A percentile compares a stretch with the other conserved stretches of the same genome.
Conservation (phyloP, 2,888 invertebrate genomes). For the Aelia acuminata region DNA sequence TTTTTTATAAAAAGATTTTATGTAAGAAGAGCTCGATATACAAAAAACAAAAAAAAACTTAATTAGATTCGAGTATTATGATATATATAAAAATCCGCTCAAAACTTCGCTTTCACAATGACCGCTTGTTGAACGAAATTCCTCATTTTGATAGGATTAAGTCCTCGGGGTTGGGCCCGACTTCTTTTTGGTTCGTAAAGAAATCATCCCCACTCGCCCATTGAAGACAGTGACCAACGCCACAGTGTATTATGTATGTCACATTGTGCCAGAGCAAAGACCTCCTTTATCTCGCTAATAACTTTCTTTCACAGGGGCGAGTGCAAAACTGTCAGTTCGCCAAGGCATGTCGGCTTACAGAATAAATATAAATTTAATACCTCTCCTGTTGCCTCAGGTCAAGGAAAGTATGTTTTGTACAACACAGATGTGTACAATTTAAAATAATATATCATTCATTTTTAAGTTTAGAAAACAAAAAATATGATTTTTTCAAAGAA, state of each 20-base stretch:
- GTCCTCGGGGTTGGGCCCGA: neutral
- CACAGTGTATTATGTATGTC: neutral
- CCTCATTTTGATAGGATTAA: too few relatives aligned
- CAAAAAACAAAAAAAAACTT: too few relatives aligned
- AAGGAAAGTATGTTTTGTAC: neutral
- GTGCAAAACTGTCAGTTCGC: neutral
- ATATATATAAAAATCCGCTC: too few relatives aligned
- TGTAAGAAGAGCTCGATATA: too few relatives aligned
- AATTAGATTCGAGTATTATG: too few relatives aligned
- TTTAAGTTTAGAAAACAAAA: too few relatives aligned
- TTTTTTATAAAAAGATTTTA: too few relatives aligned
- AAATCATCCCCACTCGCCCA: neutral
- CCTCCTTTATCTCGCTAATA: slow-evolving; percentile 20
- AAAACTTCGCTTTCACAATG: too few relatives aligned
- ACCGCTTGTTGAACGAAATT: too few relatives aligned
- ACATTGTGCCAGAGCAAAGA: slow-evolving; percentile 29
- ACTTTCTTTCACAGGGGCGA: neutral
- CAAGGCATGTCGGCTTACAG: neutral
- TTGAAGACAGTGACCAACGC: neutral
- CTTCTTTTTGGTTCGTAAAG: slow-evolving; percentile 1
- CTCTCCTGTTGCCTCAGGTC: neutral
- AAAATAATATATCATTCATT: too few relatives aligned
- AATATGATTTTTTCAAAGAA: neutral
- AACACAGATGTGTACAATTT: too few relatives aligned
- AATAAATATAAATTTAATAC: neutral